Percentiles rank a stretch among this genome's conserved stretches.
Evolutionary conservation across 1,140 invertebrate genomes (phyloP).

Genomic region (Danaus plexippus): DNA sequence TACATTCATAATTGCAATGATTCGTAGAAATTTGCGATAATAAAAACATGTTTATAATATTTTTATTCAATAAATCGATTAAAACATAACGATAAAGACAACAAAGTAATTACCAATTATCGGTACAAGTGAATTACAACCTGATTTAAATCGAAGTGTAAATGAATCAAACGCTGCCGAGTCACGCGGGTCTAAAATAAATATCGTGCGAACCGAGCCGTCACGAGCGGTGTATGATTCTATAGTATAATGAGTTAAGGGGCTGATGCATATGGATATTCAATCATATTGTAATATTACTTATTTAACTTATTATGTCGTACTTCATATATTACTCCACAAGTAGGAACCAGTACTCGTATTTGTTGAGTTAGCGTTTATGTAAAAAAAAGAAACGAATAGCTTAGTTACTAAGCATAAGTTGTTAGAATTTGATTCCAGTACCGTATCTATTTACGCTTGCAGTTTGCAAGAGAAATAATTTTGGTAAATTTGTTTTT

Average conservation of each 20-base stretch:
- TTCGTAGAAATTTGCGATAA: conserved; percentile 1
- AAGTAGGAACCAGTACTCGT: too few relatives aligned
- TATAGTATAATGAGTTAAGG: conserved; percentile 11
- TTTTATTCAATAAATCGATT: neutral
- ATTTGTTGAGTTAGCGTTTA: too few relatives aligned
- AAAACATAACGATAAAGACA: neutral
- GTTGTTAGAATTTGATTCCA: too few relatives aligned
- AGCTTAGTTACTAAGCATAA: too few relatives aligned
- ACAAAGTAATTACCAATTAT: conserved; percentile 3
- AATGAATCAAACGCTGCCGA: conserved; percentile 6
- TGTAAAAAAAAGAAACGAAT: too few relatives aligned
- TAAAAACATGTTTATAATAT: neutral
- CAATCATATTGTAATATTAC: too few relatives aligned
- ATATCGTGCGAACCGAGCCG: conserved; percentile 19
- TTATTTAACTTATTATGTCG: too few relatives aligned
- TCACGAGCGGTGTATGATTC: conserved; percentile 16
- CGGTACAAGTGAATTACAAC: neutral
- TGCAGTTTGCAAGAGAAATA: too few relatives aligned
- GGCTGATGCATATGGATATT: too few relatives aligned
- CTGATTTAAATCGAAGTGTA: conserved; percentile 9
- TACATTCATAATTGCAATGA: conserved; percentile 4
- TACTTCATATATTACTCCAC: too few relatives aligned
- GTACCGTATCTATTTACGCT: too few relatives aligned
- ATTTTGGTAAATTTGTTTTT: too few relatives aligned
- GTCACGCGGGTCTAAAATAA: conserved; percentile 16